Evolutionary conservation across 2,888 invertebrate genomes (phyloP).

Genomic region (Spilarctia lutea): DNA sequence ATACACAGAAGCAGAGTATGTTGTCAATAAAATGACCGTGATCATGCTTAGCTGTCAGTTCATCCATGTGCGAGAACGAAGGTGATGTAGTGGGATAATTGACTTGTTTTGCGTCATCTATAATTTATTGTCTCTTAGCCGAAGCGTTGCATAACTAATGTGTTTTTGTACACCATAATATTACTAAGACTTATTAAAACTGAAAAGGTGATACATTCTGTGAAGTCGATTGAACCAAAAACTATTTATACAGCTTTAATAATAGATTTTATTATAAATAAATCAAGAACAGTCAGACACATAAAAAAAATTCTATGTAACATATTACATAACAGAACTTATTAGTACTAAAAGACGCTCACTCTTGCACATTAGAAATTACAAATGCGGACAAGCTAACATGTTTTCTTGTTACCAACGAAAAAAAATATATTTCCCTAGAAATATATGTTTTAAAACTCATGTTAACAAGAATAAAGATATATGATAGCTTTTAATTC

Average conservation of each 20-base stretch:
- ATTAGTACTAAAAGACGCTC: background rate
- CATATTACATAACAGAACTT: background rate
- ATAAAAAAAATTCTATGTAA: background rate
- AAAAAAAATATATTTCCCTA: too few species aligned
- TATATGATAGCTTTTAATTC: too few species aligned
- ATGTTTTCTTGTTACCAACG: too few species aligned
- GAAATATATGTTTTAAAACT: too few species aligned
- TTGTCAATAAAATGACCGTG: conserved; percentile 40
- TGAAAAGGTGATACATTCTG: background rate
- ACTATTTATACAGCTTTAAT: background rate
- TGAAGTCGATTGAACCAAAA: background rate
- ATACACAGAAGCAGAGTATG: conserved; percentile 14
- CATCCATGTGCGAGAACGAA: conserved; percentile 20
- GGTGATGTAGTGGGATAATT: conserved; percentile 40
- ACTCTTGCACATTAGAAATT: background rate
- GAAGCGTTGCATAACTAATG: background rate
- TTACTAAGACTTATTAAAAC: background rate
- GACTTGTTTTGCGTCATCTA: conserved; percentile 22
- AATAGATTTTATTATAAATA: background rate
- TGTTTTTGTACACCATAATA: too few species aligned
- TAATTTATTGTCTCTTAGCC: background rate
- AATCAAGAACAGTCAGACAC: background rate
- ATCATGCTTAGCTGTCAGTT: conserved; percentile 25
- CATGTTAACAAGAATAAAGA: too few species aligned
- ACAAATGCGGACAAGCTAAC: too few species aligned